These are phyloP conservation scores for Anguilla megastoma DNA, from an alignment of 2,797 vertebrate genomes.

Conservation along the genomic window DNA sequence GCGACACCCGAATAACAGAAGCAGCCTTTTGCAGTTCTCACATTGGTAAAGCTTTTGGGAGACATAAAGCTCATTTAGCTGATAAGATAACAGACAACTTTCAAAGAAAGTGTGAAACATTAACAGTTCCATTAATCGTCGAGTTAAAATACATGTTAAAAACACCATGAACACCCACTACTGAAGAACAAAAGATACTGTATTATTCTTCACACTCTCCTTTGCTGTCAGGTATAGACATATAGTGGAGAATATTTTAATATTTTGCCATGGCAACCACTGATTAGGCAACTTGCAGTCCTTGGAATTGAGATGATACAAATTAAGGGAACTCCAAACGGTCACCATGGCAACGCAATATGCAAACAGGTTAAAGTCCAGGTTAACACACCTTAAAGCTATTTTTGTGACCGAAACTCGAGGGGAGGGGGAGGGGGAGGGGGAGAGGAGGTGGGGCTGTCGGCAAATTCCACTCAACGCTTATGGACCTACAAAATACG, in stretches of 20 bases:
- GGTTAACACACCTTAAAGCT: slow-evolving; percentile 74
- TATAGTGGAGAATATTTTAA: slow-evolving; percentile 70
- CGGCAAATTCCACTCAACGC: slow-evolving; percentile 41
- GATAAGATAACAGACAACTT: slow-evolving; percentile 67
- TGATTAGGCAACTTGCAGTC: slow-evolving; percentile 68
- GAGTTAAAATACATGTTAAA: slow-evolving; percentile 10
- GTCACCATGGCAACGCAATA: slow-evolving; percentile 68
- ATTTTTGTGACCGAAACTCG: slow-evolving; percentile 65
- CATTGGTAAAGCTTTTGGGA: slow-evolving; percentile 65
- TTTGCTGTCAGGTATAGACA: slow-evolving; percentile 58
- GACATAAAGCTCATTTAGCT: slow-evolving; percentile 48
- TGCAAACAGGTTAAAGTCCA: slow-evolving; percentile 71
- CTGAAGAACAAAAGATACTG: slow-evolving; percentile 21
- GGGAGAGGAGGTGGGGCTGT: slow-evolving; percentile 42
- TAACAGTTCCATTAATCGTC: slow-evolving; percentile 38
- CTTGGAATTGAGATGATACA: slow-evolving; percentile 71
- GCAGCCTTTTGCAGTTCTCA: slow-evolving; percentile 57
- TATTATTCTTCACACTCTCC: slow-evolving; percentile 49
- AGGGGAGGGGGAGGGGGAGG: slow-evolving; percentile 33
- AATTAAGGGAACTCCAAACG: slow-evolving; percentile 70
- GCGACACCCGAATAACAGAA: slow-evolving; percentile 44
- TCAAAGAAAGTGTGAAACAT: slow-evolving; percentile 51
- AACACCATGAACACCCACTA: slow-evolving; percentile 6
- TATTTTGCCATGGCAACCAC: slow-evolving; percentile 76
- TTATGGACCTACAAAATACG: slow-evolving; percentile 45